phyloP scores from a whole-genome alignment of 2,113 vertebrate species.

The Euleptes europaea region DNA sequence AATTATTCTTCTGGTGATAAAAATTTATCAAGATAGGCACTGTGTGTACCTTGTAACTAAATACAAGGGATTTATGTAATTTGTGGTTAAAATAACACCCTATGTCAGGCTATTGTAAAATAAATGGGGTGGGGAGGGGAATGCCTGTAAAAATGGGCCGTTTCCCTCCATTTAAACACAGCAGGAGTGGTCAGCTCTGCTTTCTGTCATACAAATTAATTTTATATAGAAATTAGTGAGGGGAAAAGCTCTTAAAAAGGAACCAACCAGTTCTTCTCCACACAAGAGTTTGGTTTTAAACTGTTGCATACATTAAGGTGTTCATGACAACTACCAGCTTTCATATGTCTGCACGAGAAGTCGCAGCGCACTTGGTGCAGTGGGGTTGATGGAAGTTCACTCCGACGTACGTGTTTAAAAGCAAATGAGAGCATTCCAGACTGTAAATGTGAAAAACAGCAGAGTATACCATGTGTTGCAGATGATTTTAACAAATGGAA shows the following conservation, averaged over 20 bases:
- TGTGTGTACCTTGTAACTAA: neutral
- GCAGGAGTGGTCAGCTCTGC: conserved; percentile 43
- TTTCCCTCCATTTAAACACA: conserved; percentile 48
- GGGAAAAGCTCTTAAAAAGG: conserved; percentile 49
- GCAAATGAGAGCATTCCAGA: conserved; percentile 44
- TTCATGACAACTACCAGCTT: conserved; percentile 74
- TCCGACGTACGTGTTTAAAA: conserved; percentile 62
- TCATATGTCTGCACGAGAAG: conserved; percentile 59
- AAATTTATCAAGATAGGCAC: neutral
- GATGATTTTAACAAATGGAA: conserved; percentile 47
- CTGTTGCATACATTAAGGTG: conserved; percentile 60
- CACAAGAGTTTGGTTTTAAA: conserved; percentile 58
- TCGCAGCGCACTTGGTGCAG: conserved; percentile 48
- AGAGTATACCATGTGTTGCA: conserved; percentile 45
- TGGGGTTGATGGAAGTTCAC: conserved; percentile 70
- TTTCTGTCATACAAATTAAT: conserved; percentile 68
- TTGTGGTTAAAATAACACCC: conserved; percentile 64
- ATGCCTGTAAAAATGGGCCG: conserved; percentile 39
- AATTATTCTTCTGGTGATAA: conserved; percentile 23
- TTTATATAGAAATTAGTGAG: conserved; percentile 54
- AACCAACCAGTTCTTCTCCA: conserved; percentile 38
- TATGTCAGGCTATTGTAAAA: conserved; percentile 51
- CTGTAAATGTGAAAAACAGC: conserved; percentile 74
- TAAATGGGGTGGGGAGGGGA: conserved; percentile 40
- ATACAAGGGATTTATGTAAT: conserved; percentile 66